These are phyloP conservation scores for Papilio machaon DNA, from an alignment of 1,140 invertebrate species.

Conservation along the genomic window DNA sequence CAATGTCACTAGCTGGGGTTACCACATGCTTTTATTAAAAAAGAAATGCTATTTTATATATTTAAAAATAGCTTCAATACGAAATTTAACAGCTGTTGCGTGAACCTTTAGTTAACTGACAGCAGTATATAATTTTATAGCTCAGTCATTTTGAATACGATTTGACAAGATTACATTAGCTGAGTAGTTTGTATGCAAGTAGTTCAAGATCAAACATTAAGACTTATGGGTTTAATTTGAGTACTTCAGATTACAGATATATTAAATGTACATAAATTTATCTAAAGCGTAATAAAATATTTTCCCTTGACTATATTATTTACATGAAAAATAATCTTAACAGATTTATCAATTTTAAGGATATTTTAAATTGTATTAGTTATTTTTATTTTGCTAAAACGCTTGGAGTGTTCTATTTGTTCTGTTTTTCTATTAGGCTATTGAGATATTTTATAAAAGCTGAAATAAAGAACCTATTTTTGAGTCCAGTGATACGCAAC, in stretches of 20 bases:
- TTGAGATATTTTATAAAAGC: background rate
- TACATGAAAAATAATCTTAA: background rate
- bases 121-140: background rate
- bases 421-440: background rate
- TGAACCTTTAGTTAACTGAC: background rate
- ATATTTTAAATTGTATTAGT: too few relatives aligned
- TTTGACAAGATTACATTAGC: background rate
- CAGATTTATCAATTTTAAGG: too few relatives aligned
- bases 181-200: background rate
- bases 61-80: background rate
- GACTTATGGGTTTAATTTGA: background rate
- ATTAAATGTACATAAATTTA: background rate
- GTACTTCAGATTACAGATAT: background rate
- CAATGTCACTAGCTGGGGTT: constrained; percentile 26
- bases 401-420: too few relatives aligned
- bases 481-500: background rate
- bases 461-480: background rate
- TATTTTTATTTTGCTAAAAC: background rate
- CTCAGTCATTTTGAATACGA: background rate
- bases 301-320: background rate
- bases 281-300: background rate
- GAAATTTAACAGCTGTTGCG: background rate
- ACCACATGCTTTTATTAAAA: constrained; percentile 16
- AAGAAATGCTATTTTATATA: background rate
- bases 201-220: background rate